Base-by-base conservation (phyloP, 2,113 vertebrate species). In the Sinocyclocheilus maitianheensis region DNA sequence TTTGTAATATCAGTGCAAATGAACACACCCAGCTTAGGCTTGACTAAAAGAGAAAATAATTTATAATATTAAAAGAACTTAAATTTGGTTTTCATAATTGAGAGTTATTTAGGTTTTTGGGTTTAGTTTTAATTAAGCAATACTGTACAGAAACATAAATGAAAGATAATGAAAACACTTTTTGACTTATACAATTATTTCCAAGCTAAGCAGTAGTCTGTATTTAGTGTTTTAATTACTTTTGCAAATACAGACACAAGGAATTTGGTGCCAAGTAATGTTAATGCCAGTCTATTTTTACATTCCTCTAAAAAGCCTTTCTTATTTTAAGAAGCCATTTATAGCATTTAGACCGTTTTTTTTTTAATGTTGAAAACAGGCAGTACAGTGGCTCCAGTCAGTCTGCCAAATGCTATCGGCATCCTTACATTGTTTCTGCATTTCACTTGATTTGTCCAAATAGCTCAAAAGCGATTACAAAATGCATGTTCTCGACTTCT, bases 361-460 rank as follows among this genome's bases (percentile, higher is more conserved):
- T 48, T 92, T 86, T 89, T 85, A 84, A 90, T 88, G 86, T 90
- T 91, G 84, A 90, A 91, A 89, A 89, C 78, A 91, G 84, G 88
- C 86, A 84, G 75, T 86, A 65, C 76, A 85, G 84, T 86, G 92
- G 93, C 92, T 92, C 93, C 91, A 85, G 84, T 78, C 88, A 88
- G 93, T 93, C 92, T 92, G 91, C 89, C 84, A 88, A 90, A 81
- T 85, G 89, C 86, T 86, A 91, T 90, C 89, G 84, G 86, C 91
- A 92, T 92, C 91, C 86, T 89, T 83, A 92, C 90, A 94, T 92
- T 91, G 91, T 93, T 89, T 82, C 88, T 84, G 77, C 58, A 71
- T 87, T 77, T 83, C 48, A 84, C 81, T 72, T 87, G 81, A 84
- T 88, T 86, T 81, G 85, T 81, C 58, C 60, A 86, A 88, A 86